Percentiles rank a stretch among this genome's conserved stretches.
Evolutionary conservation across 2,113 vertebrate species (phyloP).

Genomic region (Gobius niger): DNA sequence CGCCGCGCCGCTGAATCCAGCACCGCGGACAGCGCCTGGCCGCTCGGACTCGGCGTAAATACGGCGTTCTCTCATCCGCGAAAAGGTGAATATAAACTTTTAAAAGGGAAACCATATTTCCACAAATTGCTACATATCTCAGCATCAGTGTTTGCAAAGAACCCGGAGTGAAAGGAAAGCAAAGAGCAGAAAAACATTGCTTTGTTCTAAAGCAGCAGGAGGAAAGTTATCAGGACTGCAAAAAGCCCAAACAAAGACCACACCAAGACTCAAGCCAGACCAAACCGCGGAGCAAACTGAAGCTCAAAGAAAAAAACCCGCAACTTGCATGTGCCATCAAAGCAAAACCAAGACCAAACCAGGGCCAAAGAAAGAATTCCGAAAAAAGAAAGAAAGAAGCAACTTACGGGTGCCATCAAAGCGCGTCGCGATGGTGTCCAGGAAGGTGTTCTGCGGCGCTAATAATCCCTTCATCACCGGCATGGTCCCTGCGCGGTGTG

Average conservation of each 20-base stretch:
- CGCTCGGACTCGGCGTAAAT: background rate
- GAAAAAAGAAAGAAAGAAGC: conserved; percentile 13
- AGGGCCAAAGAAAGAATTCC: background rate
- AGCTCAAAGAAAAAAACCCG: too few relatives aligned
- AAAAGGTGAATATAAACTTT: too few relatives aligned
- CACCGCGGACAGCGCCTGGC: conserved; percentile 31
- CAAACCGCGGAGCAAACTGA: background rate
- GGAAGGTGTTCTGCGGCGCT: conserved; percentile 97
- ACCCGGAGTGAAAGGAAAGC: too few relatives aligned
- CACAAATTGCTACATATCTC: too few relatives aligned
- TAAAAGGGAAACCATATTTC: background rate
- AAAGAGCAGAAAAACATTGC: too few relatives aligned
- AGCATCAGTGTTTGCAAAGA: too few relatives aligned
- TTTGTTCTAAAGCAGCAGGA: too few relatives aligned
- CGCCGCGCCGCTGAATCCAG: background rate
- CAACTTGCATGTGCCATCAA: background rate
- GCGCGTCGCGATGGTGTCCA: conserved; percentile 96
- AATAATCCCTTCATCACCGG: conserved; percentile 99
- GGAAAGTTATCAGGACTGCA: too few relatives aligned
- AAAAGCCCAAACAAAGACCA: background rate
- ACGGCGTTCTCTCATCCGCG: too few relatives aligned
- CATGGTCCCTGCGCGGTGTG: conserved; percentile 88
- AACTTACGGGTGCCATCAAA: conserved; percentile 99
- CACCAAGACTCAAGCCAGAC: background rate
- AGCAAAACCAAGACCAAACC: background rate